A percentile compares a stretch with the other conserved stretches of the same genome.
Evolutionary conservation across 2,888 invertebrate species (phyloP).

Genomic region (Campoplex capitator): DNA sequence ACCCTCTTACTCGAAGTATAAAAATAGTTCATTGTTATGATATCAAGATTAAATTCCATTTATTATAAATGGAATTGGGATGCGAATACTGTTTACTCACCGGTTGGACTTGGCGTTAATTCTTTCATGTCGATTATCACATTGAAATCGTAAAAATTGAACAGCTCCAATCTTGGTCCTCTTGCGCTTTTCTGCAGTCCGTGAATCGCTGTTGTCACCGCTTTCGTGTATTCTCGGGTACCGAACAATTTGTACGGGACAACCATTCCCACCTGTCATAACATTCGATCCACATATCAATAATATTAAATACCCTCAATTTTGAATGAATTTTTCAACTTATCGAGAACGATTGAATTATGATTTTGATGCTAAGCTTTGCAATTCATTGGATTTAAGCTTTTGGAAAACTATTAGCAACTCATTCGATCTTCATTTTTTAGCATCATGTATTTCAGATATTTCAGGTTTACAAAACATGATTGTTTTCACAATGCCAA

Average conservation of each 20-base stretch:
- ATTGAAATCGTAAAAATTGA: constrained; percentile 90
- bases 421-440: too few species aligned
- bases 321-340: background rate
- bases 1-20: background rate
- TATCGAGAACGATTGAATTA: background rate
- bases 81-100: constrained; percentile 85
- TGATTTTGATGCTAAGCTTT: background rate
- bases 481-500: too few species aligned
- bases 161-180: constrained; percentile 87
- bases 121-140: constrained; percentile 90
- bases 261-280: constrained; percentile 89
- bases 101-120: constrained; percentile 91
- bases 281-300: constrained; percentile 33
- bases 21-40: background rate
- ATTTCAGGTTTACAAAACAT: too few species aligned
- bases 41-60: too few species aligned
- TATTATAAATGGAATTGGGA: background rate
- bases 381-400: background rate
- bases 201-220: constrained; percentile 89
- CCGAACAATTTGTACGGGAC: constrained; percentile 92
- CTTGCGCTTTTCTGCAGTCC: constrained; percentile 87
- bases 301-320: background rate
- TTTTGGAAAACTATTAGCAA: background rate
- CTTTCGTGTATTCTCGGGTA: constrained; percentile 90
- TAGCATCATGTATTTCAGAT: too few species aligned